Base-by-base conservation (phyloP, 2,797 vertebrate species). In the Lophotriccus pileatus region DNA sequence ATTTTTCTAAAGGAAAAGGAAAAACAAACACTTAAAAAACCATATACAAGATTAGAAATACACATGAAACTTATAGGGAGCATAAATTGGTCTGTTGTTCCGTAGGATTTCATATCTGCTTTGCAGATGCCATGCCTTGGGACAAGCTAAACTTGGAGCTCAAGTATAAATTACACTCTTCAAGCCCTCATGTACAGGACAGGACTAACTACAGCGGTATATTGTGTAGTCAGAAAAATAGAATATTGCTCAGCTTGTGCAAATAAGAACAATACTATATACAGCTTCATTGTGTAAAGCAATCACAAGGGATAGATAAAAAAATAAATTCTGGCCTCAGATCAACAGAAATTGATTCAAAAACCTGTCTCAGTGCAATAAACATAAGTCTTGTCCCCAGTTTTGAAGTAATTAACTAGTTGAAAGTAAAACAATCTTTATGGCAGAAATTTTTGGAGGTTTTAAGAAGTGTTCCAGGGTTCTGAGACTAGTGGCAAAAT, bases 341-440 rank as follows among this genome's bases (percentile, higher is more conserved):
- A 34, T 84, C 63, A 79, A 84, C 20, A 70, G 44, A 90, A 93
- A 88, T 90, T 84, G 14, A 62, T 86, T 91, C 8, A 91, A 93
- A 94, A 94, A 90, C 39, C 87, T 86, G 83, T 73, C 36, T 95
- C 12, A 17, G 47, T 70, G 70, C 52, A 84, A 83, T 56, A 90
- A 95, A 64, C 59, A 9, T 49, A 90, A 90, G 22, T 22, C 84
- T 88, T 86, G 36, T 79, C 55, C 85, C 37, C 60, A 87, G 44
- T 58, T 52, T 89, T 4, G 3, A 41, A 83, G 25, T 87, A 95
- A 93, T 83, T 94, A 90, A 60, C 25, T 73, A 92, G 56, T 58
- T 49, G 56, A 76, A 92, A 95, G 52, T 52, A 87, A 92, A 93
- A 32, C 32, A 82, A 41, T 52, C 23, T 87, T 92, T 77, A 84